phyloP scores from a whole-genome alignment of 2,113 vertebrate genomes.

The Leucopsar rothschildi region DNA sequence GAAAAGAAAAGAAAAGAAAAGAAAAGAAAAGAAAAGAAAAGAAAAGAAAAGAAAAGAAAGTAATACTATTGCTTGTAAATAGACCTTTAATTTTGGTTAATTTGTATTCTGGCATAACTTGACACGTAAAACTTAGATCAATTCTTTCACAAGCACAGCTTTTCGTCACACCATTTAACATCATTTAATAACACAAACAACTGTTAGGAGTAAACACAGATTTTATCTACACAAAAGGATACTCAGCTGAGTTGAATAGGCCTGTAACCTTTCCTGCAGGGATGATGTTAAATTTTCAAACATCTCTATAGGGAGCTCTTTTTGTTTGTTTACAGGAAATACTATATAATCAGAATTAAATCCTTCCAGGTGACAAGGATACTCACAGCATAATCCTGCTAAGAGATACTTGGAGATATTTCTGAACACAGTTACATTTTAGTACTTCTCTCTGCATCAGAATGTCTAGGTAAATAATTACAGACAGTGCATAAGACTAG shows the following conservation, averaged over 20 bases:
- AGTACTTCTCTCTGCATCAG: neutral
- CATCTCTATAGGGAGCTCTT: neutral
- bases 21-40: too few species aligned
- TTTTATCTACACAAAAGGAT: neutral
- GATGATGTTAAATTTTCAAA: neutral
- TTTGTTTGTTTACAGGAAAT: neutral
- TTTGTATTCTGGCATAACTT: neutral
- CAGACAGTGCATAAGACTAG: neutral
- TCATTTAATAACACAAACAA: neutral
- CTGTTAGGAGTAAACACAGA: neutral
- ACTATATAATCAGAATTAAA: neutral
- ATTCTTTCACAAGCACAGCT: neutral
- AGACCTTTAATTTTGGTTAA: neutral
- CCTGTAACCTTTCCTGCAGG: neutral
- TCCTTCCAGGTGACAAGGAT: neutral
- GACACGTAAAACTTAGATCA: neutral
- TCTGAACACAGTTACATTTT: neutral
- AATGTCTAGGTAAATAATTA: neutral
- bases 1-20: too few species aligned
- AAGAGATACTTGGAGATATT: neutral
- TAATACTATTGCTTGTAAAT: neutral
- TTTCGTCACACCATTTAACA: neutral
- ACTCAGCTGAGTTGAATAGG: neutral
- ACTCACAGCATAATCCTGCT: neutral
- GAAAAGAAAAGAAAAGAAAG: neutral